A percentile compares a stretch with the other conserved stretches of the same genome.
These are phyloP conservation scores for Conus betulinus DNA, from an alignment of 1,140 invertebrate genomes.

Conservation along the genomic window DNA sequence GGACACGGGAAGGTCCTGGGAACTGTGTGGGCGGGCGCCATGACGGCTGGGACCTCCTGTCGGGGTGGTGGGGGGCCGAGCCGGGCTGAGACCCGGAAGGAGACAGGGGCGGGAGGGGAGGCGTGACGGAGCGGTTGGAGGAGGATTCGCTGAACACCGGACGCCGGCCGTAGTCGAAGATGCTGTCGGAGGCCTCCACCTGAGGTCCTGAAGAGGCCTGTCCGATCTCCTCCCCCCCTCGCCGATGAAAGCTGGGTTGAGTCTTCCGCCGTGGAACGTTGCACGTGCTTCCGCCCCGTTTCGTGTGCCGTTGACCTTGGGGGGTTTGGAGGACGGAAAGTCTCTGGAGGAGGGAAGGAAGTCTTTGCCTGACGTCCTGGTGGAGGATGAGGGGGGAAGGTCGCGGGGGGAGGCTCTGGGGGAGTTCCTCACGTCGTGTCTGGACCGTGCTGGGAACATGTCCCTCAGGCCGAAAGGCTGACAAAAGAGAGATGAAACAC, in stretches of 20 bases:
- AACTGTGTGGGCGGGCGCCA: background rate
- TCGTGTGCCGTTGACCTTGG: slow-evolving; percentile 5
- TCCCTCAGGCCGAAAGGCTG: slow-evolving; percentile 21
- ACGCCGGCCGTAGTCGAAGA: slow-evolving; percentile 45
- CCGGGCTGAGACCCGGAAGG: slow-evolving; percentile 44
- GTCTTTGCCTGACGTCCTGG: too few species aligned
- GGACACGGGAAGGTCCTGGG: background rate
- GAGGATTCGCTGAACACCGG: slow-evolving; percentile 43
- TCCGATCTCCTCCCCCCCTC: slow-evolving; percentile 27
- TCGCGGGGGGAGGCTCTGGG: background rate
- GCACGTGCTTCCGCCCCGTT: background rate
- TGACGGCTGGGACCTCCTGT: slow-evolving; percentile 36
- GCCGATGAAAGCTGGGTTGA: slow-evolving; percentile 34
- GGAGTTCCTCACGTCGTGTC: slow-evolving; percentile 9
- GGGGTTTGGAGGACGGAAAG: background rate
- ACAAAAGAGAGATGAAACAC: background rate
- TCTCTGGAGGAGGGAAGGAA: background rate
- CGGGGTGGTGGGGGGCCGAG: slow-evolving; percentile 40
- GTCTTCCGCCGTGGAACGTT: background rate
- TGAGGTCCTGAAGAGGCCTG: slow-evolving; percentile 13
- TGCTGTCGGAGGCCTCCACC: slow-evolving; percentile 21
- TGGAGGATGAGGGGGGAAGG: background rate
- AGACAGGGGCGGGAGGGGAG: slow-evolving; percentile 61
- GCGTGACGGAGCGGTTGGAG: slow-evolving; percentile 55
- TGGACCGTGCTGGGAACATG: background rate